A percentile compares a stretch with the other conserved stretches of the same genome.
These are phyloP conservation scores for Peromyscus polionotus DNA, from an alignment of 2,113 vertebrate species.

Conservation along the genomic window DNA sequence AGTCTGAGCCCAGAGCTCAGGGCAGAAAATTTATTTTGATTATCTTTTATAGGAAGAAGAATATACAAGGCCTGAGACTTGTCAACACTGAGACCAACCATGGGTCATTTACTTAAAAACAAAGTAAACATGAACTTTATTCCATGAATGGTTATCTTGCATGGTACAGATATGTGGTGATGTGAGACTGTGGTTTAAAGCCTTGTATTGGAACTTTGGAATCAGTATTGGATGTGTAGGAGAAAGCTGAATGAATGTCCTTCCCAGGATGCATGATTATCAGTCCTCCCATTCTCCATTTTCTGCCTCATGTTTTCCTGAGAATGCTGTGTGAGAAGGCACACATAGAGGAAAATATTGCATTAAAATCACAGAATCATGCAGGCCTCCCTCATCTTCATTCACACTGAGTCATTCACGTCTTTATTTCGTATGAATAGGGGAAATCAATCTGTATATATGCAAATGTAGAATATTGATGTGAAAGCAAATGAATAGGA, in stretches of 20 bases:
- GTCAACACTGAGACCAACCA: neutral
- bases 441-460: slow-evolving; percentile 4
- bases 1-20: neutral
- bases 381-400: neutral
- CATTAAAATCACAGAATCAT: neutral
- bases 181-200: no score
- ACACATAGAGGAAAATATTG: neutral
- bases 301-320: neutral
- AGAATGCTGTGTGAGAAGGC: neutral
- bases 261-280: neutral
- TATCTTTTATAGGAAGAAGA: neutral
- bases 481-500: neutral
- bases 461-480: neutral
- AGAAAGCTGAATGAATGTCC: no score
- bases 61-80: neutral
- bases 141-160: neutral
- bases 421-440: neutral
- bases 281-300: neutral
- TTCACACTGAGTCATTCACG: neutral
- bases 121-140: neutral
- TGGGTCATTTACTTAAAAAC: neutral
- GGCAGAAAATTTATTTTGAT: neutral
- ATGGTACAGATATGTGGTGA: no score
- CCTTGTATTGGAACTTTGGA: neutral
- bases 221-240: neutral